These are phyloP conservation scores for Urosaurus nigricauda DNA, from an alignment of 2,797 vertebrate species.

Conservation along the genomic window DNA sequence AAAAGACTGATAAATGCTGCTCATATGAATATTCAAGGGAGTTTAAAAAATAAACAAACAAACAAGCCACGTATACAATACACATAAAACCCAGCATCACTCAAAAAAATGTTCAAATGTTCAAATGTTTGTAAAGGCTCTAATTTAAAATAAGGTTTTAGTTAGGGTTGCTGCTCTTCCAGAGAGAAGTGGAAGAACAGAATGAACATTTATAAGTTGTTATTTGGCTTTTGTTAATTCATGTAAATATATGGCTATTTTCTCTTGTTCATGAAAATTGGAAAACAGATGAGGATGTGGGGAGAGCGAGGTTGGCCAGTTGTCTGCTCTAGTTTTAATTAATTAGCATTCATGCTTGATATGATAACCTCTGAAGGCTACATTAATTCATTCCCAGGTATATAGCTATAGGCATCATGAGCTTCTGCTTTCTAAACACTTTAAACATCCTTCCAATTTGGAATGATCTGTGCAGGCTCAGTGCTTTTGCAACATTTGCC, in stretches of 20 bases:
- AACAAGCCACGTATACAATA: not conserved
- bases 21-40: not conserved
- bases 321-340: conserved; percentile 33
- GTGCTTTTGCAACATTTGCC: conserved; percentile 3
- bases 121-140: not conserved
- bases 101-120: not conserved
- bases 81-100: not conserved
- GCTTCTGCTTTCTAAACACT: not conserved
- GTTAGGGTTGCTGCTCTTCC: not conserved
- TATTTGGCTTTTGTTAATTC: conserved; percentile 20
- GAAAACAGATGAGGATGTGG: not conserved
- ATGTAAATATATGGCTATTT: not conserved
- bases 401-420: not conserved
- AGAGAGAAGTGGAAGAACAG: not conserved
- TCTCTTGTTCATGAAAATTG: not conserved
- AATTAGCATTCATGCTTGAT: conserved; percentile 27
- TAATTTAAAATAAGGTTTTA: not conserved
- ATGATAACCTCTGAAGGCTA: conserved; percentile 2
- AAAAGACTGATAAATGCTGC: no score
- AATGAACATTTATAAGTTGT: not conserved
- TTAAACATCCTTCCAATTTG: conserved; percentile 1
- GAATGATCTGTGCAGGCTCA: conserved; percentile 14
- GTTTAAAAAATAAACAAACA: no score
- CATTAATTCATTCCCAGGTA: conserved; percentile 12
- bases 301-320: not conserved